A percentile compares a stretch with the other conserved stretches of the same genome.
Conservation (phyloP, 2,888 invertebrate genomes). For the Metellina segmentata region DNA sequence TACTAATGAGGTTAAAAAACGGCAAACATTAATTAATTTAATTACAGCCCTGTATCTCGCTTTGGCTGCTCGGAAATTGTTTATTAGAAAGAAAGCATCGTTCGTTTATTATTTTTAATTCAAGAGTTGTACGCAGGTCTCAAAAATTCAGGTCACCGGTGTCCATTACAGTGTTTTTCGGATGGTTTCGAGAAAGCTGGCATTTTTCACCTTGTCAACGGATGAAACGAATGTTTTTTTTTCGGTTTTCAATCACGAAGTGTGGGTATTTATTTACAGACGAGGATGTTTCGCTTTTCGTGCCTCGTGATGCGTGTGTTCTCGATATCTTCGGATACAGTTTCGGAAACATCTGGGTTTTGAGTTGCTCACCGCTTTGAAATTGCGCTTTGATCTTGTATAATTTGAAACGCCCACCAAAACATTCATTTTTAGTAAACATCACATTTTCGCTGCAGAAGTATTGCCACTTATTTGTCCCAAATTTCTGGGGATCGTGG, state of each 20-base stretch:
- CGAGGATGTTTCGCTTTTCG: slow-evolving; percentile 13
- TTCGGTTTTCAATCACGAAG: slow-evolving; percentile 22
- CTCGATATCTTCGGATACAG: not conserved
- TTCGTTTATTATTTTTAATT: not conserved
- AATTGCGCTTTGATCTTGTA: too few species aligned
- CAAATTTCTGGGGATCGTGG: too few species aligned
- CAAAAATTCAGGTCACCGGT: slow-evolving; percentile 28
- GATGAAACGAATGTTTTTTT: slow-evolving; percentile 12
- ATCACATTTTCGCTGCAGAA: too few species aligned
- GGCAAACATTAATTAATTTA: slow-evolving; percentile 49
- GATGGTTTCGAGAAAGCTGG: slow-evolving; percentile 20
- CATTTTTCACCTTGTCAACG: slow-evolving; percentile 28
- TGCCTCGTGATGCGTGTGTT: slow-evolving; percentile 7
- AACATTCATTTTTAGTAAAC: too few species aligned
- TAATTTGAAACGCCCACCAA: too few species aligned
- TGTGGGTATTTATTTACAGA: slow-evolving; percentile 33
- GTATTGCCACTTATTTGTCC: too few species aligned
- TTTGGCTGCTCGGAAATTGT: slow-evolving; percentile 11
- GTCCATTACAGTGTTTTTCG: slow-evolving; percentile 17
- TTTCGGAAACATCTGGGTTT: not conserved
- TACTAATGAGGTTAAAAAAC: slow-evolving; percentile 40
- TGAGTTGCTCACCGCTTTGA: too few species aligned
- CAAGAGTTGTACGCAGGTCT: not conserved
- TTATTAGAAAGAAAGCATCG: not conserved
- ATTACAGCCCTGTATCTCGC: slow-evolving; percentile 37